Percentiles rank a stretch among this genome's conserved stretches.
phyloP scores from a whole-genome alignment of 35 echinoderm and acorn worm species.

The Apostichopus californicus region DNA sequence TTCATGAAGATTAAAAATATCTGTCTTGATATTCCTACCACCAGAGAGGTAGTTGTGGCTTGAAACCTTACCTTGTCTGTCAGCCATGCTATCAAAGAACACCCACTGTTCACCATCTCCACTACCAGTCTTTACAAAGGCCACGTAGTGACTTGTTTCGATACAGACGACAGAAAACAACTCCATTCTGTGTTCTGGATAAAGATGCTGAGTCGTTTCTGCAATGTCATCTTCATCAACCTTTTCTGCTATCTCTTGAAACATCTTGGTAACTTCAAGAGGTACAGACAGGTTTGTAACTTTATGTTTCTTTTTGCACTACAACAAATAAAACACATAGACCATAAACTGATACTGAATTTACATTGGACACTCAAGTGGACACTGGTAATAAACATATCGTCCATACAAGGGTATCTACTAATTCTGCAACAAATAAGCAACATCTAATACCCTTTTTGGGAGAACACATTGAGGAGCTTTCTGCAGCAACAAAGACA shows the following conservation, averaged over 20 bases:
- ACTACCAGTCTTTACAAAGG: constrained; percentile 83
- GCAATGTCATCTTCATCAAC: not conserved
- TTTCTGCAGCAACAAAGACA: no score
- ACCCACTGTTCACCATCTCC: constrained; percentile 67
- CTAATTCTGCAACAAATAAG: no score
- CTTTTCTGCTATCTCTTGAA: not conserved
- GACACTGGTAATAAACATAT: no score
- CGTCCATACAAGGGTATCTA: no score
- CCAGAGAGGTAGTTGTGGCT: no score
- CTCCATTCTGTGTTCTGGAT: constrained; percentile 70
- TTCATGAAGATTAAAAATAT: no score
- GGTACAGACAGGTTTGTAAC: not conserved
- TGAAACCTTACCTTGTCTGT: constrained; percentile 69
- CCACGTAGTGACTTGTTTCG: constrained; percentile 92
- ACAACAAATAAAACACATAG: no score
- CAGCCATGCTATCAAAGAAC: constrained; percentile 99
- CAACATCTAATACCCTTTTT: no score
- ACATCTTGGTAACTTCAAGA: not conserved
- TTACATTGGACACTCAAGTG: no score
- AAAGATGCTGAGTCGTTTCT: not conserved
- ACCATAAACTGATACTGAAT: no score
- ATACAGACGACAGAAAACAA: constrained; percentile 95
- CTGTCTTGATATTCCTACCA: no score
- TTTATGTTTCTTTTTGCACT: not conserved
- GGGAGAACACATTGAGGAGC: no score